Conservation (phyloP, 92 coral and sea anemone species). For the Parazoanthus darwini region DNA sequence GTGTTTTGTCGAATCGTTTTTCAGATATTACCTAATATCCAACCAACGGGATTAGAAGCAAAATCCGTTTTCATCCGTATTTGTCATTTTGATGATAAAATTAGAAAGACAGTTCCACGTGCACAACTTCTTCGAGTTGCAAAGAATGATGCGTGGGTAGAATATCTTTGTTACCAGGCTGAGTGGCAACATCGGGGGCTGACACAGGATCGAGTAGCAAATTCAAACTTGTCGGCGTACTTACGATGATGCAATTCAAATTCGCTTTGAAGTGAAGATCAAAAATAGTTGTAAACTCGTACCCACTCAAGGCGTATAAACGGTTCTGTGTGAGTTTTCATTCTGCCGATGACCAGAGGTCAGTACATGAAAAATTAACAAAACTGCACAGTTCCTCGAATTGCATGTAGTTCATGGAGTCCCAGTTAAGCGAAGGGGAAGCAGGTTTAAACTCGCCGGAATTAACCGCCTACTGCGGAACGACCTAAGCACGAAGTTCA, state of each 20-base stretch:
- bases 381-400: background rate
- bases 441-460: too few relatives aligned
- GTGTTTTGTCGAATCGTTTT: background rate
- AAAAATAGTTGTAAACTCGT: too few relatives aligned
- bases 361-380: background rate
- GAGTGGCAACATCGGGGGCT: background rate
- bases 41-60: background rate
- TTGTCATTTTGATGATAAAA: background rate
- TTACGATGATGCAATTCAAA: background rate
- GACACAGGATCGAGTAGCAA: background rate
- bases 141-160: background rate
- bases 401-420: background rate
- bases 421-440: background rate
- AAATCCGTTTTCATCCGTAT: background rate
- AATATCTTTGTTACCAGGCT: background rate
- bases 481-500: conserved; percentile 48
- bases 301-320: background rate
- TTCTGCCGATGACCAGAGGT: background rate
- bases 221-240: background rate
- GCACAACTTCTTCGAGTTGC: background rate
- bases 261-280: background rate
- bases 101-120: background rate
- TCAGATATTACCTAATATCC: background rate
- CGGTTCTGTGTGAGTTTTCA: background rate
- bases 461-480: conserved; percentile 11